Conservation (phyloP, 2,113 vertebrate species). For the Onychostoma macrolepis region DNA sequence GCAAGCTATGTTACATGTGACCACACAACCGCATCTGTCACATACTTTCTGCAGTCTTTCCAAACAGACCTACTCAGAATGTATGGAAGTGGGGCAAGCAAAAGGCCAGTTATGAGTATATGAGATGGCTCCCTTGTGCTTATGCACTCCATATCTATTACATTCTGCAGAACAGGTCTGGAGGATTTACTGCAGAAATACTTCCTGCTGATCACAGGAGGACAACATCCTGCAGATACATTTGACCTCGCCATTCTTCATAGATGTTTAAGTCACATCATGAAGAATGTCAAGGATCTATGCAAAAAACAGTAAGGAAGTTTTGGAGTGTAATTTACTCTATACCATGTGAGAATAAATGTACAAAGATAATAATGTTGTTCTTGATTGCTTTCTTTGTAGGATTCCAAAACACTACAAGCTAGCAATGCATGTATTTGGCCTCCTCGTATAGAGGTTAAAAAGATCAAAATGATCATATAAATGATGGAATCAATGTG, state of each 20-base stretch:
- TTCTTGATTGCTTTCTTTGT: not conserved
- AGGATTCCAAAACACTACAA: slow-evolving; percentile 15
- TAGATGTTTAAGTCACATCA: slow-evolving; percentile 25
- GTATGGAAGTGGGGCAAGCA: not conserved
- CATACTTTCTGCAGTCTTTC: slow-evolving; percentile 23
- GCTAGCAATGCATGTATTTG: slow-evolving; percentile 1
- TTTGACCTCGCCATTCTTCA: slow-evolving; percentile 11
- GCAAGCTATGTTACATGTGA: slow-evolving; percentile 43
- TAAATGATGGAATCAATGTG: too few relatives aligned
- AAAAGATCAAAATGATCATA: too few relatives aligned
- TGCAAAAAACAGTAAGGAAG: not conserved
- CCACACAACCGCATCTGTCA: slow-evolving; percentile 25
- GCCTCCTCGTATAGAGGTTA: too few relatives aligned
- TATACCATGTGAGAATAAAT: not conserved
- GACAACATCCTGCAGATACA: not conserved
- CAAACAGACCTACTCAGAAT: not conserved
- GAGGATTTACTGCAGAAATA: slow-evolving; percentile 17
- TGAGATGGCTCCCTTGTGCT: slow-evolving; percentile 40
- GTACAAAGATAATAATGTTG: not conserved
- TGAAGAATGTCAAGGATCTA: slow-evolving; percentile 45
- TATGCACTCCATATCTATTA: too few relatives aligned
- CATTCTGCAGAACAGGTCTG: slow-evolving; percentile 33
- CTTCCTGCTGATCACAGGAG: slow-evolving; percentile 3
- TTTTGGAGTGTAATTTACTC: too few relatives aligned
- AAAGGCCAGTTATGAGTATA: slow-evolving; percentile 23